Percentiles rank a stretch among this genome's conserved stretches.
Conservation (phyloP, 2,797 vertebrate species). For the Ptychobarbus kaznakovi region DNA sequence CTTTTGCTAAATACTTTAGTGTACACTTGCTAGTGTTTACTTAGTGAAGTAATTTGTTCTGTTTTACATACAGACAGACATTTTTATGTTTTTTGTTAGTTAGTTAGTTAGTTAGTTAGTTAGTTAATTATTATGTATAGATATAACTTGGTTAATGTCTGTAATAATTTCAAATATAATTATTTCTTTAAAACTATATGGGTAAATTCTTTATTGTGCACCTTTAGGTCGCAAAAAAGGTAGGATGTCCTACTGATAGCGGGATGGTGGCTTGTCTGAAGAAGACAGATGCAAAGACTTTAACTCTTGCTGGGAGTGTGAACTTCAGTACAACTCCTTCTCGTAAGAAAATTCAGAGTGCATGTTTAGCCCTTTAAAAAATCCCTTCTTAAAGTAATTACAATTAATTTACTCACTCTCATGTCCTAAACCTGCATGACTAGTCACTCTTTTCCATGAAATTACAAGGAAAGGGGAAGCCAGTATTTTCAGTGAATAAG, state of each 20-base stretch:
- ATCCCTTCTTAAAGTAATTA: neutral
- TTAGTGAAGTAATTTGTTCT: neutral
- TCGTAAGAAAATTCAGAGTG: conserved; percentile 59
- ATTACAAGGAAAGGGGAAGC: neutral
- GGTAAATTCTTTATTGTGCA: neutral
- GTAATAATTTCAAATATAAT: neutral
- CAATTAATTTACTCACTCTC: neutral
- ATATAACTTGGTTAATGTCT: neutral
- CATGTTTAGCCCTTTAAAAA: neutral
- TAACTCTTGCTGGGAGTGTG: conserved; percentile 82
- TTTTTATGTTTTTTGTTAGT: neutral
- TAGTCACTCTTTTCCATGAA: neutral
- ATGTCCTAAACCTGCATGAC: neutral
- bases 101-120: conserved; percentile 13
- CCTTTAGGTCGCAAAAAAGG: conserved; percentile 75
- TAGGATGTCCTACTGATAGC: conserved; percentile 82
- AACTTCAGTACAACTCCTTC: conserved; percentile 64
- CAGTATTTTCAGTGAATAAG: neutral
- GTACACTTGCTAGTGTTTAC: conserved; percentile 1
- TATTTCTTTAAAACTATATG: neutral
- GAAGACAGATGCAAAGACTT: conserved; percentile 71
- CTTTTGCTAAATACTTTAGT: neutral
- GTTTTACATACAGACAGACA: neutral
- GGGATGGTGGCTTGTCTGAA: conserved; percentile 84
- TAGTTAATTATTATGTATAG: neutral